Conservation (phyloP, 2,888 invertebrate genomes). For the Nomada ruficornis region DNA sequence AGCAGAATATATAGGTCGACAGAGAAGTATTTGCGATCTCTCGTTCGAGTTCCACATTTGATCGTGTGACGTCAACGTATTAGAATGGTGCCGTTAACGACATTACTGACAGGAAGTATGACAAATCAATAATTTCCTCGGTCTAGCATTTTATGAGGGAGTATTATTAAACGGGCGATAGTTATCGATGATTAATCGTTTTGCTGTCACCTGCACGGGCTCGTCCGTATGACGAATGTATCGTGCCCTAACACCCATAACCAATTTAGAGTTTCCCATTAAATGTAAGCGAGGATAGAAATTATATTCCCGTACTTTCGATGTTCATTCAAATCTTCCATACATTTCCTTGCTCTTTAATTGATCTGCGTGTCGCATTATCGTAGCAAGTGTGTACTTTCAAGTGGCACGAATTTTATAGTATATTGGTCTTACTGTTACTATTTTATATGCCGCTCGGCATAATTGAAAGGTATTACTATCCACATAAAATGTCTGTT, state of each 20-base stretch:
- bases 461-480: no score
- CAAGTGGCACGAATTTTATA: no score
- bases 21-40: constrained; percentile 52
- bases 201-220: constrained; percentile 65
- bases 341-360: not conserved
- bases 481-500: no score
- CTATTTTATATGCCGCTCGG: no score
- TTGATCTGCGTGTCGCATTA: no score
- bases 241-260: constrained; percentile 57
- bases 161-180: constrained; percentile 73
- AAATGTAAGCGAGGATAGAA: constrained; percentile 10
- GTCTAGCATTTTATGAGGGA: constrained; percentile 74
- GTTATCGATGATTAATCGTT: constrained; percentile 76
- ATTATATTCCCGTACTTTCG: not conserved
- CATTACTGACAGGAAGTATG: constrained; percentile 74
- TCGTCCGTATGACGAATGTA: constrained; percentile 52
- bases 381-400: no score
- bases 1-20: not conserved
- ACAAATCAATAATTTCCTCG: constrained; percentile 77
- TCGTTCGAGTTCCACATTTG: constrained; percentile 42
- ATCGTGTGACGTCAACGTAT: constrained; percentile 61
- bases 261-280: constrained; percentile 58
- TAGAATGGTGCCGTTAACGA: constrained; percentile 67
- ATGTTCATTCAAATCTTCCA: not conserved
- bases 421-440: no score